Conservation (phyloP, 2,888 invertebrate genomes). For the Tipula confusa region DNA sequence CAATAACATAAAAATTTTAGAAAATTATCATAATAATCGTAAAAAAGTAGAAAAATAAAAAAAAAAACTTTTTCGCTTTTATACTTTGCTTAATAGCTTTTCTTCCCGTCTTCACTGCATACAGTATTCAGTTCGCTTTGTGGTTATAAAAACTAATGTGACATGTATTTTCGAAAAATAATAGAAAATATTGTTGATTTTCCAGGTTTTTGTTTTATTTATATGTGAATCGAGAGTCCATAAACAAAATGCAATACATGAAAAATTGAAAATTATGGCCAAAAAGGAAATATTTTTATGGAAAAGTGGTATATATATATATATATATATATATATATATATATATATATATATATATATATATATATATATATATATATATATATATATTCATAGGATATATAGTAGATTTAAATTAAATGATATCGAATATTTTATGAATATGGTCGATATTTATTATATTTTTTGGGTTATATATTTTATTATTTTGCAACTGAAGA, state of each 20-base stretch:
- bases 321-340: background rate
- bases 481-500: background rate
- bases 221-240: background rate
- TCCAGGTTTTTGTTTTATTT: background rate
- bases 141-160: background rate
- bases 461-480: no score
- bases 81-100: background rate
- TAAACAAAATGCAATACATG: background rate
- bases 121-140: background rate
- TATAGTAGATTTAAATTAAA: background rate
- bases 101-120: background rate
- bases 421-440: slow-evolving; percentile 20
- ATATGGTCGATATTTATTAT: background rate
- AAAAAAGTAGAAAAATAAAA: background rate
- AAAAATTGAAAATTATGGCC: background rate
- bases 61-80: background rate
- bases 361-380: background rate
- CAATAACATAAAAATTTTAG: background rate
- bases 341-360: background rate
- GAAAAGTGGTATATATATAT: background rate
- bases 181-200: background rate
- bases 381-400: background rate
- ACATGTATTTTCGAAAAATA: background rate
- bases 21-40: slow-evolving; percentile 12
- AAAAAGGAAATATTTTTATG: background rate